These are phyloP conservation scores for Spodoptera frugiperda DNA, from an alignment of 1,140 invertebrate genomes.

Conservation along the genomic window DNA sequence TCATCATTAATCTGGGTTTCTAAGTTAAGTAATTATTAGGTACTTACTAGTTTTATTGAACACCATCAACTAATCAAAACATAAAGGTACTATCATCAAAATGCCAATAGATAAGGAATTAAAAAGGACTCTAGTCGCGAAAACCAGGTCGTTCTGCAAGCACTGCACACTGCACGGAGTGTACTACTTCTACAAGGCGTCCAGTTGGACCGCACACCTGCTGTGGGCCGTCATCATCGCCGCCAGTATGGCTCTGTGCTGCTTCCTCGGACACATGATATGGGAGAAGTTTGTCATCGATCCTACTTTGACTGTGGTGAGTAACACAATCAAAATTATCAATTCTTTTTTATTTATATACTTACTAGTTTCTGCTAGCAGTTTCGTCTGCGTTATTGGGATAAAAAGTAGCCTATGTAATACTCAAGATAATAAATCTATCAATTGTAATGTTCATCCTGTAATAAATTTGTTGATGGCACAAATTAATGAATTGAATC, in stretches of 20 bases:
- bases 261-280: constrained; percentile 73
- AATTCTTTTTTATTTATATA: too few species aligned
- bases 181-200: constrained; percentile 65
- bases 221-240: constrained; percentile 63
- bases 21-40: too few species aligned
- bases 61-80: too few species aligned
- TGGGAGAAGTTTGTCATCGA: constrained; percentile 70
- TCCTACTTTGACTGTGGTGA: constrained; percentile 78
- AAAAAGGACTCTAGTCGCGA: constrained; percentile 16
- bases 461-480: too few species aligned
- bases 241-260: constrained; percentile 61
- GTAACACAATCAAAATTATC: constrained; percentile 31
- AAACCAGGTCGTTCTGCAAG: constrained; percentile 61
- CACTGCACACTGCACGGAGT: constrained; percentile 70
- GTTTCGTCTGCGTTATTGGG: too few species aligned
- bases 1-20: too few species aligned
- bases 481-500: too few species aligned
- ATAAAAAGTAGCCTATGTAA: too few species aligned
- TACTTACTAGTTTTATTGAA: too few species aligned
- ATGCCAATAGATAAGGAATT: constrained; percentile 12
- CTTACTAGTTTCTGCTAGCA: too few species aligned
- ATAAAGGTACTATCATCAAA: background rate
- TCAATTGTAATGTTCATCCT: too few species aligned
- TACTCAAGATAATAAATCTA: too few species aligned
- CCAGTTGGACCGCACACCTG: constrained; percentile 49